A percentile compares a stretch with the other conserved stretches of the same genome.
Conservation (phyloP, 2,888 invertebrate genomes). For the Neoascia interrupta region DNA sequence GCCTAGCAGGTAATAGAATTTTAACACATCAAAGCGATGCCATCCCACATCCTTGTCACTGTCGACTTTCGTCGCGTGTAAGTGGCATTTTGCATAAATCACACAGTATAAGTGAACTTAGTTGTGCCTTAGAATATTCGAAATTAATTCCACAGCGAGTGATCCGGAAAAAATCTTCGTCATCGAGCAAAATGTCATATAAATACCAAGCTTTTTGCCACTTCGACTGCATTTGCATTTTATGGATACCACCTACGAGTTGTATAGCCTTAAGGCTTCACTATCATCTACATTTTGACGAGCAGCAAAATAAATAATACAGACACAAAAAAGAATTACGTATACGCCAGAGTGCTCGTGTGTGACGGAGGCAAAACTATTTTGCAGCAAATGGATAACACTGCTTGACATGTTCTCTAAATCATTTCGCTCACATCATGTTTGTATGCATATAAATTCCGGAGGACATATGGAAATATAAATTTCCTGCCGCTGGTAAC, state of each 20-base stretch:
- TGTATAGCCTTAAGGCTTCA: conserved; percentile 18
- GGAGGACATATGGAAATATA: conserved; percentile 42
- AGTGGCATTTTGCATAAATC: conserved; percentile 63
- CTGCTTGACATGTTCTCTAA: conserved; percentile 10
- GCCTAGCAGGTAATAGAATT: conserved; percentile 49
- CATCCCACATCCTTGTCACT: conserved; percentile 43
- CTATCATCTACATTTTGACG: background rate
- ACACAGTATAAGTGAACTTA: conserved; percentile 20
- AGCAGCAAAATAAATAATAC: background rate
- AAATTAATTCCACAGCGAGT: conserved; percentile 31
- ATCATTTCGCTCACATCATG: conserved; percentile 10
- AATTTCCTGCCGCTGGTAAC: conserved; percentile 15
- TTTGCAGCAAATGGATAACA: background rate
- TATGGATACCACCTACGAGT: conserved; percentile 12
- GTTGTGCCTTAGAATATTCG: conserved; percentile 28
- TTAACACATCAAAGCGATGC: conserved; percentile 52
- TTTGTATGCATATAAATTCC: no score
- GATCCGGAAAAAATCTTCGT: conserved; percentile 9
- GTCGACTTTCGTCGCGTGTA: conserved; percentile 17
- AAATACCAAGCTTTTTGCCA: background rate
- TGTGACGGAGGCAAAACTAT: no score
- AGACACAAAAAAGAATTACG: conserved; percentile 3
- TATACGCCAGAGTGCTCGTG: background rate
- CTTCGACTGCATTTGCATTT: conserved; percentile 53
- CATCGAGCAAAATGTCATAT: conserved; percentile 40